A percentile compares a stretch with the other conserved stretches of the same genome.
phyloP scores from a whole-genome alignment of 2,888 invertebrate genomes.

The Odontocerum albicorne region DNA sequence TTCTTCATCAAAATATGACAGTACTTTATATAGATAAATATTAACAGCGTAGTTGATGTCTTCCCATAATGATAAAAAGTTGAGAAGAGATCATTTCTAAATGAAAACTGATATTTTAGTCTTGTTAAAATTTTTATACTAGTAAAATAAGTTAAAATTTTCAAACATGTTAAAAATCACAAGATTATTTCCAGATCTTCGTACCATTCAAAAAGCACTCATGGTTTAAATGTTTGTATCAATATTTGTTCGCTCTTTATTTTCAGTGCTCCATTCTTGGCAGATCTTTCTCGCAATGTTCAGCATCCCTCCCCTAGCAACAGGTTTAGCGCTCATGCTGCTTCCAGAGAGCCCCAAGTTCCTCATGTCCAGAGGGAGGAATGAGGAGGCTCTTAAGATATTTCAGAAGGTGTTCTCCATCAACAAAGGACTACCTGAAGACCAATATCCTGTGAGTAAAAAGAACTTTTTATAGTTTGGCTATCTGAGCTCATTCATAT shows the following conservation, averaged over 20 bases:
- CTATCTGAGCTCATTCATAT: too few species aligned
- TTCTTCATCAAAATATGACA: too few species aligned
- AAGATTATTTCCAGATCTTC: not conserved
- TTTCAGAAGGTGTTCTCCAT: constrained; percentile 60
- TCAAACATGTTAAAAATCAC: not conserved
- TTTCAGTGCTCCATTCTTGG: constrained; percentile 53
- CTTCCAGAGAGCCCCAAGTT: constrained; percentile 78
- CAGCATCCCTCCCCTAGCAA: constrained; percentile 63
- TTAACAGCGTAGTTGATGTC: too few species aligned
- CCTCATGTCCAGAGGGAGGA: constrained; percentile 64
- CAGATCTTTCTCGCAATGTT: constrained; percentile 58
- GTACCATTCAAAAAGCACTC: too few species aligned
- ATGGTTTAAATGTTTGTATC: too few species aligned
- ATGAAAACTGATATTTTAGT: too few species aligned
- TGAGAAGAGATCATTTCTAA: too few species aligned
- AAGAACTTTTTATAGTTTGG: constrained; percentile 18
- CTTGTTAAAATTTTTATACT: too few species aligned
- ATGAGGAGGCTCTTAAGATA: constrained; percentile 62
- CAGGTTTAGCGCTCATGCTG: constrained; percentile 59
- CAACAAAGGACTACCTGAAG: constrained; percentile 57
- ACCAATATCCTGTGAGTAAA: constrained; percentile 42
- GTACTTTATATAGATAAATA: too few species aligned
- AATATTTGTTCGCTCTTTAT: too few species aligned
- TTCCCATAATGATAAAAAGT: too few species aligned
- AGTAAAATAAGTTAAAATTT: too few species aligned